Evolutionary conservation across 1,140 invertebrate species (phyloP).

Genomic region (Eueides isabella): DNA sequence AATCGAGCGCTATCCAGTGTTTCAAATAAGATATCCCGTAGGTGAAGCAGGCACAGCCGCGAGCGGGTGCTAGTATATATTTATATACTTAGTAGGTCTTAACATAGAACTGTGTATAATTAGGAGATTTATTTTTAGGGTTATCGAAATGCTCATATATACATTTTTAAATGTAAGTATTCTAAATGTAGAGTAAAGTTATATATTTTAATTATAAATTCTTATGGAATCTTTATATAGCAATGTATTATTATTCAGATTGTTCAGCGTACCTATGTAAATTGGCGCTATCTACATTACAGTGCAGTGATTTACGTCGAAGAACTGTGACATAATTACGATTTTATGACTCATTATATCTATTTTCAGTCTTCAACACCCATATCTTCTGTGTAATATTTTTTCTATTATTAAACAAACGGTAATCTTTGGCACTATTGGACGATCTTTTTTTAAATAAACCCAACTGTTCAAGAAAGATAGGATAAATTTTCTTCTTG

Average conservation of each 20-base stretch:
- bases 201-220: background rate
- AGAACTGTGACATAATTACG: background rate
- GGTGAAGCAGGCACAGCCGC: too few relatives aligned
- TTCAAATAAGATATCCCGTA: too few relatives aligned
- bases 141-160: background rate
- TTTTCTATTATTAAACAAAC: too few relatives aligned
- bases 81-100: background rate
- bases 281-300: background rate
- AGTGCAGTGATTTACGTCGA: background rate
- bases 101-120: background rate
- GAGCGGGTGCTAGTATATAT: too few relatives aligned
- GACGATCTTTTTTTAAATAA: too few relatives aligned
- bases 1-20: too few relatives aligned
- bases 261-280: background rate
- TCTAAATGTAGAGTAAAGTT: background rate
- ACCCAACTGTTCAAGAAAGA: too few relatives aligned
- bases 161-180: background rate
- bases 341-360: background rate
- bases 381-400: background rate
- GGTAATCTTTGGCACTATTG: too few relatives aligned
- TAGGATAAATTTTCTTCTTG: too few relatives aligned
- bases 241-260: background rate
- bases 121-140: background rate
- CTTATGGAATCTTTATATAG: background rate
- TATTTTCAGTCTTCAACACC: background rate